These are phyloP conservation scores for Chloroceryle aenea DNA, from an alignment of 2,113 vertebrate genomes.

Conservation along the genomic window DNA sequence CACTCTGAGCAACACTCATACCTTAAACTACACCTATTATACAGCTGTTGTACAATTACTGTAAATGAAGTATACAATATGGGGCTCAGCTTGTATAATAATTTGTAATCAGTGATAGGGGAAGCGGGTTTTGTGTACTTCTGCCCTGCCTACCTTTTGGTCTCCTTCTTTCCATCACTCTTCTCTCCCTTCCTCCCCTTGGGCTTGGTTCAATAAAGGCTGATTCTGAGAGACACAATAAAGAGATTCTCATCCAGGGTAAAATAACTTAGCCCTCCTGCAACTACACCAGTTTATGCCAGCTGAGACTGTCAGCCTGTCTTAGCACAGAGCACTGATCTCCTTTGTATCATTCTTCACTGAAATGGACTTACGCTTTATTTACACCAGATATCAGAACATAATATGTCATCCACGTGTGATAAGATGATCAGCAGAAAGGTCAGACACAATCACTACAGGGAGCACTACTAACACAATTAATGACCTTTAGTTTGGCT, in stretches of 20 bases:
- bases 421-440: background rate
- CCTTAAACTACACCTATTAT: constrained; percentile 82
- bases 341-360: background rate
- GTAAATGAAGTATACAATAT: constrained; percentile 76
- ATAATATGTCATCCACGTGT: fast-evolving
- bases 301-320: background rate
- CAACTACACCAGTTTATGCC: background rate
- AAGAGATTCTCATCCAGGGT: constrained; percentile 20
- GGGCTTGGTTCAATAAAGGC: constrained; percentile 36
- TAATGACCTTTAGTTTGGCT: background rate
- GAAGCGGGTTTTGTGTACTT: constrained; percentile 29
- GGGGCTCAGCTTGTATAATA: constrained; percentile 61
- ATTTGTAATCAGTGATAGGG: constrained; percentile 61
- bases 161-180: background rate
- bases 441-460: background rate
- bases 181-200: background rate
- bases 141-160: background rate
- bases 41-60: constrained; percentile 82
- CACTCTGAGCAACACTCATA: constrained; percentile 78
- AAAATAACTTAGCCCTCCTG: constrained; percentile 13
- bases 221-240: constrained; percentile 27
- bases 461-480: background rate
- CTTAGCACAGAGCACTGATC: background rate
- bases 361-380: background rate
- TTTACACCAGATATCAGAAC: background rate